Conservation (phyloP, 1,140 invertebrate species). For the Acromyrmex charruanus region DNA sequence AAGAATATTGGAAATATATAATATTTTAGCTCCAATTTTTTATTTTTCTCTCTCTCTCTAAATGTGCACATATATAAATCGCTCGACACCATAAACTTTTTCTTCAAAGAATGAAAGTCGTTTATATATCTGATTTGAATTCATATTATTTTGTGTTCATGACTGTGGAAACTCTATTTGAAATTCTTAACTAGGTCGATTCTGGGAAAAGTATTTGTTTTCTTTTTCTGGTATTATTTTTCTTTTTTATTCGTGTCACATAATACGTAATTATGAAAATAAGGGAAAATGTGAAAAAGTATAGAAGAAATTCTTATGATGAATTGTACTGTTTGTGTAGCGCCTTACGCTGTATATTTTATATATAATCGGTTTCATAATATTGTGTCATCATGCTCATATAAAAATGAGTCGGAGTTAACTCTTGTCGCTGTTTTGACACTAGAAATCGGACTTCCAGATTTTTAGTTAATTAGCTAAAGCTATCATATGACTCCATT, state of each 20-base stretch:
- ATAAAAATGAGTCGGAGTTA: constrained; percentile 1
- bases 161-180: background rate
- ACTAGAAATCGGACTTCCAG: background rate
- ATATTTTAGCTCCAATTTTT: background rate
- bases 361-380: constrained; percentile 5
- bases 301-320: background rate
- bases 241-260: no score
- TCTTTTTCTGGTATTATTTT: background rate
- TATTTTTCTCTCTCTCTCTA: background rate
- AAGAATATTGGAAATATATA: background rate
- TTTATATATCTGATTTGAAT: constrained; percentile 10
- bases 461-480: background rate
- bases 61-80: background rate
- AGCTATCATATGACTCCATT: background rate
- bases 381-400: constrained; percentile 18
- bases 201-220: background rate
- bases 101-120: background rate
- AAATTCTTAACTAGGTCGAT: background rate
- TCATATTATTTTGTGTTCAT: background rate
- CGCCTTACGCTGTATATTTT: background rate
- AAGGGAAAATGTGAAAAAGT: background rate
- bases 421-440: background rate
- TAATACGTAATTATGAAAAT: background rate
- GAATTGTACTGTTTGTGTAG: background rate
- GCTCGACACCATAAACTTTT: background rate